Evolutionary conservation across 2,797 vertebrate species (phyloP).

Genomic region (Pipistrellus pygmaeus): DNA sequence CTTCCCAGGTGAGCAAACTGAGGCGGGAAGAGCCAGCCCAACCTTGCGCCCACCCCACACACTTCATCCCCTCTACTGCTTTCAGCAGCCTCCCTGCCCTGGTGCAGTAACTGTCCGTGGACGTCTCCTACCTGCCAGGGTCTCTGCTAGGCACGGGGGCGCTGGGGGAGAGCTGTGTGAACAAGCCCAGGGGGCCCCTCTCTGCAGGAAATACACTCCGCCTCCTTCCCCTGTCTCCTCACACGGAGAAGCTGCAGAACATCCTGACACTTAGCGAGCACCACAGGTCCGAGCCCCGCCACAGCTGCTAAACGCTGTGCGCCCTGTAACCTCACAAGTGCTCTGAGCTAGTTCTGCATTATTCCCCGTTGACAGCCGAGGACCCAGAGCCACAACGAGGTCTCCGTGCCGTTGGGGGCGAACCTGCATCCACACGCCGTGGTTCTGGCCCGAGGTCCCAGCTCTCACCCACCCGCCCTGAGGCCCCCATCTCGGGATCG

Average conservation of each 20-base stretch:
- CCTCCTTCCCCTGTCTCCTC: not conserved
- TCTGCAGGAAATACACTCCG: not conserved
- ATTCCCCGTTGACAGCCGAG: no score
- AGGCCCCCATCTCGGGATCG: not conserved
- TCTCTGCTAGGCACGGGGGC: not conserved
- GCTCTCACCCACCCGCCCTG: not conserved
- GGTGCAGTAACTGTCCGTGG: not conserved
- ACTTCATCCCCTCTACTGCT: not conserved
- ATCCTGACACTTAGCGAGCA: not conserved
- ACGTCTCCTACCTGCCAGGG: not conserved
- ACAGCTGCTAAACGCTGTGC: not conserved
- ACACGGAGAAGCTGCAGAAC: no score
- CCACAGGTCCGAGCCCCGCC: no score
- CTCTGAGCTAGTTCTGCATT: not conserved
- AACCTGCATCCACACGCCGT: no score
- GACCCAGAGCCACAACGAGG: not conserved
- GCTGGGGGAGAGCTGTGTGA: not conserved
- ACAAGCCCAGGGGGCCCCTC: no score
- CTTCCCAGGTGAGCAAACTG: not conserved
- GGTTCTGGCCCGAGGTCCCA: not conserved
- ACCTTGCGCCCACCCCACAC: not conserved
- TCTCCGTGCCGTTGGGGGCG: not conserved
- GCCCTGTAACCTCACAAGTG: not conserved
- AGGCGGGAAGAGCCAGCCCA: not conserved
- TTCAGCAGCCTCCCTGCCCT: not conserved